Evolutionary conservation across 2,888 invertebrate genomes (phyloP).

Genomic region (Hirtodrosophila duncani): DNA sequence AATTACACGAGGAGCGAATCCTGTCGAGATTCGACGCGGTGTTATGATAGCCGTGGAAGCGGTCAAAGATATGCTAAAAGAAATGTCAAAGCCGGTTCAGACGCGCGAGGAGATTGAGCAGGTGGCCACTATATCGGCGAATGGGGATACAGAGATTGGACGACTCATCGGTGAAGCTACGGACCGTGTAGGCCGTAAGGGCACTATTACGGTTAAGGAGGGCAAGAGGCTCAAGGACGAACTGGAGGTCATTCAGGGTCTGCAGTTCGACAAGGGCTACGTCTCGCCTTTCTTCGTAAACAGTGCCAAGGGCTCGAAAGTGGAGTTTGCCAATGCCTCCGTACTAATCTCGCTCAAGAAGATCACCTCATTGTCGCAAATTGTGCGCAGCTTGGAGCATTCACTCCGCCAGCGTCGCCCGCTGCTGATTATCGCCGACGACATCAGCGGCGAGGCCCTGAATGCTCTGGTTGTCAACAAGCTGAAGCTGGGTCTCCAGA

Average conservation of each 20-base stretch:
- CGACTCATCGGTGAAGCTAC: constrained; percentile 97
- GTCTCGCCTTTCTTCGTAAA: constrained; percentile 99
- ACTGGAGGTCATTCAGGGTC: constrained; percentile 96
- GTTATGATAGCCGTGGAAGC: constrained; percentile 97
- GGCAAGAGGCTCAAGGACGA: constrained; percentile 98
- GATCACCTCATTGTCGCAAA: constrained; percentile 95
- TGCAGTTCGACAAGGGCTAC: constrained; percentile 99
- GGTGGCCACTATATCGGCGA: constrained; percentile 99
- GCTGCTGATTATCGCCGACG: constrained; percentile 95
- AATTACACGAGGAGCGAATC: constrained; percentile 97
- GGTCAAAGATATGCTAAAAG: constrained; percentile 91
- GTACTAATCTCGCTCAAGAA: constrained; percentile 97
- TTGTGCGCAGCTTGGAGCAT: constrained; percentile 96
- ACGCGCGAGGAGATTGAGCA: constrained; percentile 99
- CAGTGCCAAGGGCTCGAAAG: constrained; percentile 96
- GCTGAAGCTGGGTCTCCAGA: constrained; percentile 94
- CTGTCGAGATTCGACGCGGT: constrained; percentile 95
- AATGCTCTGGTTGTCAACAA: constrained; percentile 95
- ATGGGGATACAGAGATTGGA: constrained; percentile 96
- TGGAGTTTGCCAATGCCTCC: constrained; percentile 97
- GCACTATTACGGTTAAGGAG: constrained; percentile 99
- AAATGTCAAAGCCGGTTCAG: constrained; percentile 94
- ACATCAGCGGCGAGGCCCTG: constrained; percentile 96
- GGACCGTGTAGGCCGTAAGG: constrained; percentile 97
- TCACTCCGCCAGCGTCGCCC: constrained; percentile 96